These are phyloP conservation scores for Miniopterus natalensis DNA, from an alignment of 2,113 vertebrate genomes.

Conservation along the genomic window DNA sequence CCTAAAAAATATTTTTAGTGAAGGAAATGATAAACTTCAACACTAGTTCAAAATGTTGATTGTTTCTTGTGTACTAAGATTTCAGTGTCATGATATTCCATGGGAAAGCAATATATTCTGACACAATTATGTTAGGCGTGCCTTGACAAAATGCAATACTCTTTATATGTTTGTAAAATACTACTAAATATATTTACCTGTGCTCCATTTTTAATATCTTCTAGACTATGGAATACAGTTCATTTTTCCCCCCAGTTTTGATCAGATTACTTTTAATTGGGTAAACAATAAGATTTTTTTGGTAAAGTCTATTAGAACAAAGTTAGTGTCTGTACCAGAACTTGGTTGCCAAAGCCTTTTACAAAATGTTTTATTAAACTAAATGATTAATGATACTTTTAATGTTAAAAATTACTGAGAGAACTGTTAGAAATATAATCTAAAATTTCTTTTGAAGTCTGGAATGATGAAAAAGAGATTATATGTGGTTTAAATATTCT, in stretches of 20 bases:
- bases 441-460: conserved; percentile 36
- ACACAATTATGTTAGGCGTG: background rate
- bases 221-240: background rate
- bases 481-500: background rate
- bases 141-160: conserved; percentile 6
- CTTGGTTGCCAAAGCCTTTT: background rate
- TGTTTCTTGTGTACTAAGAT: background rate
- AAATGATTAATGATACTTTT: conserved; percentile 31
- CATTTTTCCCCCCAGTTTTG: background rate
- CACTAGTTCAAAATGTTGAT: background rate
- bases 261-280: conserved; percentile 5
- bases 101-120: conserved; percentile 11
- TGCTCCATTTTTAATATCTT: background rate
- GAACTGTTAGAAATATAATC: background rate
- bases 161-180: conserved; percentile 22
- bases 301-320: background rate
- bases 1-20: background rate
- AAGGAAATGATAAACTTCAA: background rate
- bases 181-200: background rate
- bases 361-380: background rate
- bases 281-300: background rate
- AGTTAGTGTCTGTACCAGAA: background rate
- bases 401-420: background rate
- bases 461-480: background rate
- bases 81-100: background rate